A percentile compares a stretch with the other conserved stretches of the same genome.
Evolutionary conservation across 2,797 vertebrate genomes (phyloP).

Genomic region (Cossypha caffra): DNA sequence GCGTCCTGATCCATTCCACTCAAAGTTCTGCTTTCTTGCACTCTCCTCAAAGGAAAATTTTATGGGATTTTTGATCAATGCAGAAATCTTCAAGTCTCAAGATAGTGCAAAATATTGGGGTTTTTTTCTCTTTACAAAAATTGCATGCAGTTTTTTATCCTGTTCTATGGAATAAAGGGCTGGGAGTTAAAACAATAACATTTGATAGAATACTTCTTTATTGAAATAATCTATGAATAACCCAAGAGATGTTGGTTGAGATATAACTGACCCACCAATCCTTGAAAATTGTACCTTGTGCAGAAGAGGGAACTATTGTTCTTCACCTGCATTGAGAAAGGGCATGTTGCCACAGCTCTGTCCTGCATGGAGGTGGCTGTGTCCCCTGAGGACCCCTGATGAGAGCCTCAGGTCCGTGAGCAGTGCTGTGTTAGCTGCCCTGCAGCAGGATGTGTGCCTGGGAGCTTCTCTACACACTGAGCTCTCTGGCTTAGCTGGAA

Average conservation of each 20-base stretch:
- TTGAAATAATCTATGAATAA: background rate
- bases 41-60: background rate
- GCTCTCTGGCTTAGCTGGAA: rapidly evolving
- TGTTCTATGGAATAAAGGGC: background rate
- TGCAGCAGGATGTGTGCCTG: rapidly evolving
- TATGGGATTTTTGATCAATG: background rate
- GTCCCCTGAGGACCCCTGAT: background rate
- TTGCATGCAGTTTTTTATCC: background rate
- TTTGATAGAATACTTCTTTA: background rate
- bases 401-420: background rate
- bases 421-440: background rate
- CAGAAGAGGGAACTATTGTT: background rate
- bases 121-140: background rate
- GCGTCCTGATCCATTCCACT: background rate
- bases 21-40: background rate
- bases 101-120: background rate
- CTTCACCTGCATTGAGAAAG: background rate
- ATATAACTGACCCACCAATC: background rate
- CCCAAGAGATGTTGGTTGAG: background rate
- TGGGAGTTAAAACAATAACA: background rate
- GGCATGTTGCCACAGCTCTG: background rate
- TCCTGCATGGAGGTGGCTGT: rapidly evolving
- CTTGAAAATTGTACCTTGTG: background rate
- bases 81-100: background rate
- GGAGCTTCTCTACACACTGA: background rate